phyloP scores from a whole-genome alignment of 64 coral and sea anemone species.

The Montipora capricornis region DNA sequence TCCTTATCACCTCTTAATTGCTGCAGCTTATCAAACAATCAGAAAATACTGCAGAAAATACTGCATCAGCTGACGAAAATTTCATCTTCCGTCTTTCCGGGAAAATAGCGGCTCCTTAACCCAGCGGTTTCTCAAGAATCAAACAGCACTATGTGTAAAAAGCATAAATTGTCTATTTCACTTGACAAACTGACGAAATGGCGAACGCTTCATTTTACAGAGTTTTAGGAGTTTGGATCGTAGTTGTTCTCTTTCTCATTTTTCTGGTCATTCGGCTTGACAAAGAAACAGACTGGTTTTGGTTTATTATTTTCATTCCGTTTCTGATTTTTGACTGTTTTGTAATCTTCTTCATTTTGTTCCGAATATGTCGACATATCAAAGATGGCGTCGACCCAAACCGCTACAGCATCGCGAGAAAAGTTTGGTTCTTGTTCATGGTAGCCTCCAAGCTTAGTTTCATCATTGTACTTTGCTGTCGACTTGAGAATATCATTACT shows the following conservation, averaged over 20 bases:
- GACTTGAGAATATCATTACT: conserved; percentile 71
- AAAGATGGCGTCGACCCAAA: conserved; percentile 75
- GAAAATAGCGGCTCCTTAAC: neutral
- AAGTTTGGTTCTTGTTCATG: conserved; percentile 92
- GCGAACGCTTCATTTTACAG: conserved; percentile 69
- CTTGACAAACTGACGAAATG: conserved; percentile 43
- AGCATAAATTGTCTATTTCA: neutral
- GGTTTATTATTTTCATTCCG: conserved; percentile 95
- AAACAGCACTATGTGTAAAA: neutral
- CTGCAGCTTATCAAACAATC: too few species aligned
- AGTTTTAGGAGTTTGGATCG: conserved; percentile 85
- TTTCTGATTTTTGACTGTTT: conserved; percentile 79
- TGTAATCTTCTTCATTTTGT: conserved; percentile 63
- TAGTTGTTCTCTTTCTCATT: conserved; percentile 84
- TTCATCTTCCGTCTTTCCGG: neutral
- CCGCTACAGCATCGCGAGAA: conserved; percentile 58
- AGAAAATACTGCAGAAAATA: too few species aligned
- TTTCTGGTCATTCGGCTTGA: conserved; percentile 90
- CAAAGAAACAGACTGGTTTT: conserved; percentile 86
- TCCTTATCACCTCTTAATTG: neutral
- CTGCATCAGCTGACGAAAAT: neutral
- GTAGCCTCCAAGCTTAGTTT: conserved; percentile 77
- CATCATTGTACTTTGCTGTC: conserved; percentile 80
- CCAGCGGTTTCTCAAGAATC: conserved; percentile 20
- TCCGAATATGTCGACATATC: conserved; percentile 71